Percentiles rank a stretch among this genome's conserved stretches.
Conservation (phyloP, 2,888 invertebrate species). For the Eremobia ochroleuca region DNA sequence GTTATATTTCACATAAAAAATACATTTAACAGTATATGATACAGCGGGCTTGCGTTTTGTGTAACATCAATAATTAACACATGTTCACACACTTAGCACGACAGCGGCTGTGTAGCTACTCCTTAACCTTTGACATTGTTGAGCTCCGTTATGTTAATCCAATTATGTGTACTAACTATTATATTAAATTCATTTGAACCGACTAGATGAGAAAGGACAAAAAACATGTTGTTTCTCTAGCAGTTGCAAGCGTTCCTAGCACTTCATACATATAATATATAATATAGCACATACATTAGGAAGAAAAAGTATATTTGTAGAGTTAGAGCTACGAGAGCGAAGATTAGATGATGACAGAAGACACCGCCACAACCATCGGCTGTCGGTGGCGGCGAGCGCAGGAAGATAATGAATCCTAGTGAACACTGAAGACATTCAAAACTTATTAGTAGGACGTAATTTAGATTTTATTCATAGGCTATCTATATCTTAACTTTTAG, state of each 20-base stretch:
- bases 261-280: conserved; percentile 57
- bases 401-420: conserved; percentile 7
- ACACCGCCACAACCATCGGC: conserved; percentile 61
- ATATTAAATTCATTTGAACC: conserved; percentile 44
- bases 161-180: conserved; percentile 42
- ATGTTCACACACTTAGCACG: conserved; percentile 71
- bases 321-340: conserved; percentile 34
- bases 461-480: conserved; percentile 34
- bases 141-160: conserved; percentile 56
- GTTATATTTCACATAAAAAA: conserved; percentile 90
- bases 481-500: conserved; percentile 32
- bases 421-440: conserved; percentile 21
- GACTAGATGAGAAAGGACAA: conserved; percentile 58
- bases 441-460: conserved; percentile 45
- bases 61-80: conserved; percentile 77
- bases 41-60: conserved; percentile 77
- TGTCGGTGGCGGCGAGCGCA: conserved; percentile 36
- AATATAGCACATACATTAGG: conserved; percentile 57
- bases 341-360: conserved; percentile 72
- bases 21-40: conserved; percentile 83
- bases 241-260: conserved; percentile 66
- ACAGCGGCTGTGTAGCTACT: conserved; percentile 55
- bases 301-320: conserved; percentile 47
- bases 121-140: conserved; percentile 58
- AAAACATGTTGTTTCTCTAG: conserved; percentile 27